Evolutionary conservation across 2,888 invertebrate species (phyloP), one percentile per base, ranked within the genome.

Genomic region (Xestoiulus laeticollis): DNA sequence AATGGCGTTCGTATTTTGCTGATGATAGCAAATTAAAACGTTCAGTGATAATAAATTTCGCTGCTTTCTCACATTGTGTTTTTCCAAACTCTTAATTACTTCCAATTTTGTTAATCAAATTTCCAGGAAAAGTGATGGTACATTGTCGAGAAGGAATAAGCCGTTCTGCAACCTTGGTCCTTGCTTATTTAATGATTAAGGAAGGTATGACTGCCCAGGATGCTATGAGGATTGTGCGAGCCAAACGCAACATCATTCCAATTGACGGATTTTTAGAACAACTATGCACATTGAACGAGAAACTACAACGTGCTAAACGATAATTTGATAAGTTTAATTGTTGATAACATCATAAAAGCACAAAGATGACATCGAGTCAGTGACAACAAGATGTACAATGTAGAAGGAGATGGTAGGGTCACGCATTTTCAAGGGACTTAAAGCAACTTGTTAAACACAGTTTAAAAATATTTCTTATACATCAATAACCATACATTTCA

Each of bases 101-200:
- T 12, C 14, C 48, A 19, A 16, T 48, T 48, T 48, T 48, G 19
- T 19, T 6, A 19, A 48, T 48, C 0, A 6, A 14, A 48, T 26
- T 68, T 87, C 82, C 90, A 92, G 92, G 92, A 8, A 92, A 92
- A 90, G 92, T 93, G 1, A 90, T 93, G 89, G 93, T 93, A 3
- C 93, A 93, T 89, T 93, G 93, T 89, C 91, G 92, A 85, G 91
- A 92, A 89, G 93, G 93, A n/a, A 91, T 92, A 3, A 93, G 93
- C 88, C 91, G 93, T 38, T 93, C 93, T 14, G 93, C 93, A 1
- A 92, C 93, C 3, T 89, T 93, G 5, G 92, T 92, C 6, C 89
- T 92, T 26, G 92, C 93, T 8, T 93, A 91, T 89, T 90, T 92
- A 12, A 93, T 93, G 92, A 90, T 92, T 32, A 92, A 92, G 87